Conservation (phyloP, 2,888 invertebrate species). For the Campaea margaritaria region DNA sequence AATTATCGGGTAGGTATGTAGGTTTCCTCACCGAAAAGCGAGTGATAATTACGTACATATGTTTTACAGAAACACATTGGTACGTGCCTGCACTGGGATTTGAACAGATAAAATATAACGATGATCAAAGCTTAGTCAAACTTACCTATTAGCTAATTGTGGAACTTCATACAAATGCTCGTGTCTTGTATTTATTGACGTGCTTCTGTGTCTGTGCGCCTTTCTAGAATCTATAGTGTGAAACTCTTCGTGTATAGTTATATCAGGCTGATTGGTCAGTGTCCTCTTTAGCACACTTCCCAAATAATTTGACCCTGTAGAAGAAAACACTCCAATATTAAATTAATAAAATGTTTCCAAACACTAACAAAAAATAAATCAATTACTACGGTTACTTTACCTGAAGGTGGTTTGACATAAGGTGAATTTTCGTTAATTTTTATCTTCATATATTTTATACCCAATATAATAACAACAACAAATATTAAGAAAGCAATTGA, state of each 20-base stretch:
- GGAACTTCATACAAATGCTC: conserved; percentile 96
- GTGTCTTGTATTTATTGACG: conserved; percentile 88
- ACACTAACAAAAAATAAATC: not conserved
- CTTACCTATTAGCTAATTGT: conserved; percentile 83
- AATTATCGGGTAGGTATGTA: too few relatives aligned
- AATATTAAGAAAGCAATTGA: conserved; percentile 77
- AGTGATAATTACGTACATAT: too few relatives aligned
- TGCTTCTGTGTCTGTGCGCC: conserved; percentile 71
- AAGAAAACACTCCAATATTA: conserved; percentile 9
- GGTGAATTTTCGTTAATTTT: conserved; percentile 74
- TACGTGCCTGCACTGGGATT: too few relatives aligned
- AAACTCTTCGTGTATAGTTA: conserved; percentile 89
- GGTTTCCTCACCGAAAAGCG: too few relatives aligned
- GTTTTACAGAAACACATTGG: too few relatives aligned
- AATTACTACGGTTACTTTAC: conserved; percentile 49
- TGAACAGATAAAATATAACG: too few relatives aligned
- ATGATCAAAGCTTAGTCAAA: not conserved
- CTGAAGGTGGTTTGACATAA: conserved; percentile 76
- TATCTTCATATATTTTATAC: conserved; percentile 78
- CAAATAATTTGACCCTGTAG: conserved; percentile 88
- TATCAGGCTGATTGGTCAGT: conserved; percentile 91
- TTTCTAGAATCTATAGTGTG: conserved; percentile 91
- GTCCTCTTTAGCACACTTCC: conserved; percentile 93
- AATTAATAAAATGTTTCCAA: conserved; percentile 1
- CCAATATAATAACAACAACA: conserved; percentile 72